phyloP scores from a whole-genome alignment of 2,888 invertebrate genomes.

The Lysandra bellargus region DNA sequence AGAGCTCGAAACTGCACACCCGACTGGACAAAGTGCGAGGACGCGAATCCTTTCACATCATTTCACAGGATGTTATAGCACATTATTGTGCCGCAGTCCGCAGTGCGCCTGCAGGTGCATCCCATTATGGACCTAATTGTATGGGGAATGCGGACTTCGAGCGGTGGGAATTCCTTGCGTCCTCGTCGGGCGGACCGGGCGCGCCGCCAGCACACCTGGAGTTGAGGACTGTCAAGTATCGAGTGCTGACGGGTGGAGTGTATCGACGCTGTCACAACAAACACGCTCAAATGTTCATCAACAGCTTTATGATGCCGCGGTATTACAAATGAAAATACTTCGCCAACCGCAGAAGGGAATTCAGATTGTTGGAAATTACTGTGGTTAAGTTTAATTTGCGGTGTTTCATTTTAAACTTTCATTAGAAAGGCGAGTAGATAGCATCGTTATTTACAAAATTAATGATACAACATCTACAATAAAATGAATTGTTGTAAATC shows the following conservation, averaged over 20 bases:
- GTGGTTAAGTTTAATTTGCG: neutral
- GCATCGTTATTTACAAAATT: neutral
- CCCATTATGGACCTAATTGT: neutral
- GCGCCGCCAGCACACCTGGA: slow-evolving; percentile 11
- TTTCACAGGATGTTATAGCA: slow-evolving; percentile 11
- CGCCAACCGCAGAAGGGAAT: neutral
- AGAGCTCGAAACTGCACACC: neutral
- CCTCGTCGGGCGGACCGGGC: neutral
- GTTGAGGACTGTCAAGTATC: neutral
- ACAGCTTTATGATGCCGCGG: slow-evolving; percentile 5
- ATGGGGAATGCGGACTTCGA: neutral
- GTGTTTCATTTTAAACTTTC: neutral
- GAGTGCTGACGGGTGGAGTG: neutral
- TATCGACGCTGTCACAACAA: neutral
- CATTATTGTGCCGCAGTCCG: slow-evolving; percentile 8
- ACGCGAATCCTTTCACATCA: slow-evolving; percentile 10
- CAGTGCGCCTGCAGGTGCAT: neutral
- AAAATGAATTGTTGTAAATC: neutral
- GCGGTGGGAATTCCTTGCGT: neutral
- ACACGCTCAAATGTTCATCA: neutral
- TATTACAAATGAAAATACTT: neutral
- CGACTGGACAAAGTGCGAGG: neutral
- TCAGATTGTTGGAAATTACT: neutral
- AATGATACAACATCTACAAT: neutral
- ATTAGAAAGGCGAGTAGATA: neutral